These are phyloP conservation scores for Aphelenchoides fujianensis DNA, from an alignment of 1,140 invertebrate genomes.

Conservation along the genomic window DNA sequence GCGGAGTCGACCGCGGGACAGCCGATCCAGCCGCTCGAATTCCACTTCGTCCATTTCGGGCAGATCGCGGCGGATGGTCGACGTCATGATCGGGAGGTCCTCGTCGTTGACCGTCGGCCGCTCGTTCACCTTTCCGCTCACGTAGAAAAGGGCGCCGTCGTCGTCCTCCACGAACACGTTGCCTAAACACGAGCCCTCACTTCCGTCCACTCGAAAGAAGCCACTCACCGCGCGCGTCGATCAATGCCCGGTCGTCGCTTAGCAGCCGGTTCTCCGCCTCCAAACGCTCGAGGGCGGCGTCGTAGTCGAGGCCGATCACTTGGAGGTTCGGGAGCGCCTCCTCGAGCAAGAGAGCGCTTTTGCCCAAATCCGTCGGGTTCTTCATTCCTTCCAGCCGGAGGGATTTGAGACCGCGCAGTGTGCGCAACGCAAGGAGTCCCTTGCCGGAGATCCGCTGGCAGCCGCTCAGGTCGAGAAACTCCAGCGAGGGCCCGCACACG, in stretches of 20 bases:
- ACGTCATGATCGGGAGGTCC: conserved; percentile 55
- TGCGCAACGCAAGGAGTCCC: conserved; percentile 70
- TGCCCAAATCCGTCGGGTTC: conserved; percentile 55
- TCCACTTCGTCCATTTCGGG: conserved; percentile 56
- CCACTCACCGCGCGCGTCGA: conserved; percentile 56
- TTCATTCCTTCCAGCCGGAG: conserved; percentile 62
- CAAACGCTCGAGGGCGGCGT: conserved; percentile 39
- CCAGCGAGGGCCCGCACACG: conserved; percentile 68
- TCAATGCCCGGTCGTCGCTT: conserved; percentile 44
- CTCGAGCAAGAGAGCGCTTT: conserved; percentile 62
- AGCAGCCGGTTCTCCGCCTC: conserved; percentile 53
- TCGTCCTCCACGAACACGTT: conserved; percentile 60
- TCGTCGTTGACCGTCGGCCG: conserved; percentile 50
- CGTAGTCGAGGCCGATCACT: conserved; percentile 62
- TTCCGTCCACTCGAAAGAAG: neutral
- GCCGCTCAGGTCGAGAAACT: conserved; percentile 73
- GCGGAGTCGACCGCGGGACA: conserved; percentile 52
- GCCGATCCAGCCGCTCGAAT: conserved; percentile 53
- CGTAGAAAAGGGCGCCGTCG: conserved; percentile 57
- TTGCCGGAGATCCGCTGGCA: conserved; percentile 69
- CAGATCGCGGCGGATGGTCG: conserved; percentile 54
- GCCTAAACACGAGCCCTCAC: conserved; percentile 38
- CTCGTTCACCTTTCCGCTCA: conserved; percentile 51
- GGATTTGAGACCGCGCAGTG: conserved; percentile 64
- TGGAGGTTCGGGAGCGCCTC: conserved; percentile 62